Evolutionary conservation across 2,113 vertebrate species (phyloP), one percentile per base, ranked within the genome.

Genomic region (Oncorhynchus mykiss): DNA sequence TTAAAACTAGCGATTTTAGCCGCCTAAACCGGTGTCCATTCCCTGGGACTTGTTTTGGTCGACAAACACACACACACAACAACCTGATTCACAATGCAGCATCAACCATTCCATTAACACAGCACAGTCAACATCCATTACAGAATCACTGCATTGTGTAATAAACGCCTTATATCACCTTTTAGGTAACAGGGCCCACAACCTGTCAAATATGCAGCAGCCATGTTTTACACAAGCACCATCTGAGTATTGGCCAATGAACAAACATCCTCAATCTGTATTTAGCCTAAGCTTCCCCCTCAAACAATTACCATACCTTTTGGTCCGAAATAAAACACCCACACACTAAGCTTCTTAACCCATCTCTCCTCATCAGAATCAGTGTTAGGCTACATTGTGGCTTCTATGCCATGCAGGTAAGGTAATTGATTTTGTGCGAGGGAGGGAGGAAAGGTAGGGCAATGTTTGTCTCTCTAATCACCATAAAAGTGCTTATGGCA

Each of bases 391-490:
- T 85, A 70, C 25, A 22, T n/a, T 22, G 59, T 54, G 3, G 51
- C 2, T 45, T 45, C 39, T 45, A 45, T 11, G 2, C 51, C 51
- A 54, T 16, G 84, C 84, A 88, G 87, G 82, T 88, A 78, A 75
- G 72, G 54, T 54, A 78, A 82, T 78, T 82, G 85, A 75, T 73
- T 71, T 73, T 84, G 68, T 68, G 74, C 3, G 66, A 82, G 83
- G 48, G 82, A 81, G 77, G 16, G 14, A 54, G 14, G 39, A 54
- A 54, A 18, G 51, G 51, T 54, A 18, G 51, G 79, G 78, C 67
- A 65, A 68, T 83, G 85, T 89, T 90, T 89, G 81, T 75, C 72
- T 74, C 79, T 72, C n/a, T 87, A 81, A 89, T 86, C 86, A 67
- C 80, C 48, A 27, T 51, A 29, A 67, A 83, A 87, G 81, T 70